Evolutionary conservation across 2,797 vertebrate species (phyloP), one percentile per base, ranked within the genome.

Genomic region (Myotis planiceps): DNA sequence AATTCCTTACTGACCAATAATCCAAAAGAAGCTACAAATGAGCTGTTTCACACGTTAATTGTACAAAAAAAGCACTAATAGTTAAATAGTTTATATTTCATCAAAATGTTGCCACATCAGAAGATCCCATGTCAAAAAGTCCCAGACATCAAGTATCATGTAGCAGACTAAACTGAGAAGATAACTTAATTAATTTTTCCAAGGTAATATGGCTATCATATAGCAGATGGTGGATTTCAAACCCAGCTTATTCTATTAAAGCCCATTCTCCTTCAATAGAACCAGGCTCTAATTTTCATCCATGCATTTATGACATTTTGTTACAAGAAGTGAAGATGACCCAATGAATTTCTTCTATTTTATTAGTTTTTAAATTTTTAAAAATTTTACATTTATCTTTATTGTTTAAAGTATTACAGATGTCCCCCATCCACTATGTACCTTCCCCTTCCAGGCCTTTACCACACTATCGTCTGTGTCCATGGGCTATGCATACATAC

Each of bases 1-100:
- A 68, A 79, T 13, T 75, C 51, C 39, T 45, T 63, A 84, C 51
- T 83, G 49, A 60, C 49, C 18, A 81, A 29, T 63, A 75, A 69
- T 80, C 37, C 58, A 96, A 76, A 96, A 91, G 45, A 13, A 89
- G 51, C 42, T 94, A 18, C 42, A 92, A 96, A 89, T 86, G 47
- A 78, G 78, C 19, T 85, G 18, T 55, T 94, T 69, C 51, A 76
- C 16, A 65, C 2, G 53, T 74, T 89, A 92, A 49, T 34, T 75
- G 32, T 37, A 58, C 42, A 10, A 66, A 88, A 76, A 72, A 85
- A 53, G 42, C 58, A 79, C 15, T 86, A 55, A 81, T 81, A 92
- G 25, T 53, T 74, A 63, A 75, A 68, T 29, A 92, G 25, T 80
- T 96, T 53, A 85, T 5, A 21, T 88, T 88, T 92, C 42, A 69